phyloP scores from a whole-genome alignment of 2,797 vertebrate genomes.

The Parambassis ranga region DNA sequence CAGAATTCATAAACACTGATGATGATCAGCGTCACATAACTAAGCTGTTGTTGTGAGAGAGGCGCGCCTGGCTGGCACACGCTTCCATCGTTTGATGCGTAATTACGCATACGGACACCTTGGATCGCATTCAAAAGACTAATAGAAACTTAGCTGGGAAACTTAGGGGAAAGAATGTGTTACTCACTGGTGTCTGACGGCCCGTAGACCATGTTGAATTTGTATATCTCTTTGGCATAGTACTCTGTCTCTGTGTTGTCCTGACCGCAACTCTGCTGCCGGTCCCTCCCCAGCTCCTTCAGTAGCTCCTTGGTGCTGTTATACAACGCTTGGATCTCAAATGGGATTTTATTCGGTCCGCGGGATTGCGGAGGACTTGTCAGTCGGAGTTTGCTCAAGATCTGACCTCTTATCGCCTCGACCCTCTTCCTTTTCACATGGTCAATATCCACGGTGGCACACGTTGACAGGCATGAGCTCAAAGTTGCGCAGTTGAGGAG shows the following conservation, averaged over 20 bases:
- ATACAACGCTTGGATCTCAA: constrained; percentile 88
- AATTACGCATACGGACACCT: constrained; percentile 47
- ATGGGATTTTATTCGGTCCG: constrained; percentile 85
- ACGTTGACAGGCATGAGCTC: constrained; percentile 88
- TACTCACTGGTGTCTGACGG: constrained; percentile 89
- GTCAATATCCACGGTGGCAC: constrained; percentile 90
- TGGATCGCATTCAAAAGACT: neutral
- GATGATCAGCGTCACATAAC: neutral
- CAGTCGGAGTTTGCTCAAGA: constrained; percentile 90
- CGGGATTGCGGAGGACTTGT: constrained; percentile 87
- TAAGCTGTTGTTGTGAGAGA: neutral
- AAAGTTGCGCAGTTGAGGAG: constrained; percentile 86
- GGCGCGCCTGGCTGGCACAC: neutral
- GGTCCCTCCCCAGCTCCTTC: constrained; percentile 84
- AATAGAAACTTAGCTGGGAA: neutral
- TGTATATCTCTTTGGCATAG: constrained; percentile 93
- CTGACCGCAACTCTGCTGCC: constrained; percentile 85
- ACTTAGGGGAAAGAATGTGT: neutral
- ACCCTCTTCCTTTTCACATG: constrained; percentile 91
- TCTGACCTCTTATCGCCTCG: constrained; percentile 92
- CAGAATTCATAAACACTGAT: neutral
- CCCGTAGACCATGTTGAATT: constrained; percentile 90
- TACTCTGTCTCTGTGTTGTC: constrained; percentile 91
- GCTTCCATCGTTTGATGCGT: constrained; percentile 38
- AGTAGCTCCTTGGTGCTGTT: constrained; percentile 93